These are phyloP conservation scores for Canis aureus DNA, from an alignment of 2,113 vertebrate genomes.

Conservation along the genomic window DNA sequence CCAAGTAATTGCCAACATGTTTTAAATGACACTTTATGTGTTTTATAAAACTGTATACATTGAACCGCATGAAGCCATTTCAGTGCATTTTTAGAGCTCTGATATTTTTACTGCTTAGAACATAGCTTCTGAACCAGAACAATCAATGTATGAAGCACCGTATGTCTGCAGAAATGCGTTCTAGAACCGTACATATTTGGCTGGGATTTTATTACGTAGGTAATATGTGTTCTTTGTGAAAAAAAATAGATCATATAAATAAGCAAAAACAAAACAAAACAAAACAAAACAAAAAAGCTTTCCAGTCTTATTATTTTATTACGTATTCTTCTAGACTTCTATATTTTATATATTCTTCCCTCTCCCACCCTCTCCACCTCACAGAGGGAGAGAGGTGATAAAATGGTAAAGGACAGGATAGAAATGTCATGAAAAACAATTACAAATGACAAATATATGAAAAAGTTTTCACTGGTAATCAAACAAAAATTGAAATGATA, in stretches of 20 bases:
- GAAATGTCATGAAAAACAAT: slow-evolving; percentile 46
- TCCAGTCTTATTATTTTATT: background rate
- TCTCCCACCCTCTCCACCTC: too few relatives aligned
- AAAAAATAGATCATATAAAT: background rate
- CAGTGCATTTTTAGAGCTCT: background rate
- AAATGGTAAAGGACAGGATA: background rate
- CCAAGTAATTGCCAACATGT: background rate
- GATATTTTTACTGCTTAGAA: slow-evolving; percentile 47
- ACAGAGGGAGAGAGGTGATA: background rate
- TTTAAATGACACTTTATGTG: slow-evolving; percentile 17
- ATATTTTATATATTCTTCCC: background rate
- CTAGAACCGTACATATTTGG: background rate
- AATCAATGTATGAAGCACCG: background rate
- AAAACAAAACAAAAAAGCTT: background rate
- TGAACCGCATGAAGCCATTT: background rate
- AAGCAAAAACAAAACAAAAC: background rate
- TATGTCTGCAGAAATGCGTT: slow-evolving; percentile 41
- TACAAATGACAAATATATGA: background rate
- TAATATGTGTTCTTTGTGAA: background rate
- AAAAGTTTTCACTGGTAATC: slow-evolving; percentile 5
- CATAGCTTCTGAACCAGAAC: slow-evolving; percentile 41
- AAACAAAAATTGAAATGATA: slow-evolving; percentile 23
- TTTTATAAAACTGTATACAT: background rate
- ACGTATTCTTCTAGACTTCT: background rate
- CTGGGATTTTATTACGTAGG: background rate